Conservation (phyloP, 30 jellyfish, hydroid and myxozoan genomes). For the Cassiopea xamachana region DNA sequence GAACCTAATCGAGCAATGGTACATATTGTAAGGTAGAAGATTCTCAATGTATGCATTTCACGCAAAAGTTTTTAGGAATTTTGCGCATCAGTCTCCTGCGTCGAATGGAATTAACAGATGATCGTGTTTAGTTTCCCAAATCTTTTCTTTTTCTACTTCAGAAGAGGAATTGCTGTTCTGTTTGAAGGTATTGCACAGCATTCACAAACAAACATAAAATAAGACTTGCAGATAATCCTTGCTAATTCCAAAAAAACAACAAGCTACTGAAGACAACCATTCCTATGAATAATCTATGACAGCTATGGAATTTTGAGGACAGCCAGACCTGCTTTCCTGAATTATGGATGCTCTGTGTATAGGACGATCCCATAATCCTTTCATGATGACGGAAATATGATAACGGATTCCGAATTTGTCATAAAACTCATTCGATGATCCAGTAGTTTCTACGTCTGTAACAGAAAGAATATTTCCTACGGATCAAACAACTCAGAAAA, state of each 20-base stretch:
- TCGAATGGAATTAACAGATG: no score
- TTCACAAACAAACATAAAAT: not conserved
- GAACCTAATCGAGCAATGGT: no score
- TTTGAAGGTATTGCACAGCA: not conserved
- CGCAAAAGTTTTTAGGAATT: no score
- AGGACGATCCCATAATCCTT: constrained; percentile 91
- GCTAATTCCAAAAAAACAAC: not conserved
- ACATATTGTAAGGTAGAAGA: no score
- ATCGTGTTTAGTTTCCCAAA: no score
- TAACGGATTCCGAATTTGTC: constrained; percentile 97
- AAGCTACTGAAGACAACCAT: no score
- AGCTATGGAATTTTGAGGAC: not conserved
- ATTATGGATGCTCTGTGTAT: constrained; percentile 83
- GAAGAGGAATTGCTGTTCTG: no score
- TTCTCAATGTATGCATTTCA: no score
- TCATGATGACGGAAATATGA: constrained; percentile 89
- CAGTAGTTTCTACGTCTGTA: constrained; percentile 93
- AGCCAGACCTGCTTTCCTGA: constrained; percentile 84
- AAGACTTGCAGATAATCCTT: not conserved
- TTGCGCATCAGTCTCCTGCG: no score
- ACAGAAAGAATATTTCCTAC: not conserved
- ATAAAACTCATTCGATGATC: constrained; percentile 91
- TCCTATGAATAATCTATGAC: no score
- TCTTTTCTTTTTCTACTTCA: no score
- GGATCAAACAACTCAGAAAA: no score